A percentile compares a stretch with the other conserved stretches of the same genome.
Conservation (phyloP, 2,888 invertebrate genomes). For the Leptinotarsa haldemani region DNA sequence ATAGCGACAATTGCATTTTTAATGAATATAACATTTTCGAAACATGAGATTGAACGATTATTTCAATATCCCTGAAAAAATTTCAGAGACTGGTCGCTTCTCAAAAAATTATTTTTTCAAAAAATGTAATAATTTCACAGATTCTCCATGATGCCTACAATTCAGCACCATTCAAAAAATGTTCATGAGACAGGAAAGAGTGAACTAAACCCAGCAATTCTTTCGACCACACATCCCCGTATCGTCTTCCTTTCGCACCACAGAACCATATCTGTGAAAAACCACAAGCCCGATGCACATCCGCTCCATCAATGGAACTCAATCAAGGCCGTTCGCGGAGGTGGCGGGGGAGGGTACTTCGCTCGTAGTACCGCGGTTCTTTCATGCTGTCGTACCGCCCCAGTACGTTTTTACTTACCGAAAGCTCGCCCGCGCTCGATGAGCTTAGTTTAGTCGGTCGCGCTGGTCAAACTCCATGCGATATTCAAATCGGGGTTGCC, state of each 20-base stretch:
- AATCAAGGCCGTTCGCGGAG: conserved; percentile 42
- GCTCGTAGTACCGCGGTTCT: conserved; percentile 15
- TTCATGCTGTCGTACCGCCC: neutral
- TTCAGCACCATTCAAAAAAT: no score
- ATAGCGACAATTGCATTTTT: no score
- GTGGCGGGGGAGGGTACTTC: conserved; percentile 48
- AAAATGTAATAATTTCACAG: no score
- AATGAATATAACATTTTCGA: no score
- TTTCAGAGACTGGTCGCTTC: no score
- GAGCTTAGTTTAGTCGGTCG: neutral
- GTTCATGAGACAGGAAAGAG: no score
- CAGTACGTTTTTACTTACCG: conserved; percentile 15
- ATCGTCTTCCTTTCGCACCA: neutral
- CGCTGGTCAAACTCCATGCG: no score
- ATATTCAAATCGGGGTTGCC: no score
- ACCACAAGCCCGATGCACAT: conserved; percentile 33
- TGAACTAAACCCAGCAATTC: neutral
- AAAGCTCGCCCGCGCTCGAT: neutral
- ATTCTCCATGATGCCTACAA: no score
- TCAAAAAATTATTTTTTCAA: no score
- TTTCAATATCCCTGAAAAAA: no score
- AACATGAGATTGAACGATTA: no score
- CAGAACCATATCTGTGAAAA: neutral
- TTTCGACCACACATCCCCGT: neutral
- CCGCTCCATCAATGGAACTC: conserved; percentile 47